These are phyloP conservation scores for Apocheima hispidaria DNA, from an alignment of 2,888 invertebrate species.

Conservation along the genomic window DNA sequence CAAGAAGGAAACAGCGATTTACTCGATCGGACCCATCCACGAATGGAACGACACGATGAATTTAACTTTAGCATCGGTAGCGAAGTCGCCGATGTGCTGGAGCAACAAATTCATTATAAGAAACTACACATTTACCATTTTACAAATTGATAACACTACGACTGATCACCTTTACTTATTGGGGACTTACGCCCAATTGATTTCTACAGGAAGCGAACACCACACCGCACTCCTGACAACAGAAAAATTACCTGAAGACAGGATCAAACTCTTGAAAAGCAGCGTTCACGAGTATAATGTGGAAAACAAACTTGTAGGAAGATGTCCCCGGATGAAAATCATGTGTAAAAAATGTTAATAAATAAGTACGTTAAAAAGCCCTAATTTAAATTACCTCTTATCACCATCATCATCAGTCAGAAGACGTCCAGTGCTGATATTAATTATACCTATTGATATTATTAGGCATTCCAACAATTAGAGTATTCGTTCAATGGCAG, in stretches of 20 bases:
- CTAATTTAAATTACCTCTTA: no score
- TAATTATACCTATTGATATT: no score
- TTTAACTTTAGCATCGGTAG: neutral
- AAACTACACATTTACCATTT: neutral
- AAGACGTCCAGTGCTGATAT: no score
- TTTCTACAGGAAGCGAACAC: neutral
- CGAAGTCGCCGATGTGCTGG: slow-evolving; percentile 3
- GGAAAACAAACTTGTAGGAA: neutral
- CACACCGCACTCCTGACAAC: slow-evolving; percentile 2
- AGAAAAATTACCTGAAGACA: neutral
- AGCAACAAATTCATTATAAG: neutral
- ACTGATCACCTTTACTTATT: neutral
- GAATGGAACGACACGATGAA: neutral
- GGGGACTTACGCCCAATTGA: neutral
- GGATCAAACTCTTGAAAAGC: neutral
- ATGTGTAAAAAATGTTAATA: neutral
- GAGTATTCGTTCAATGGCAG: no score
- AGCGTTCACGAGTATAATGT: neutral
- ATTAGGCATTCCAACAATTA: no score
- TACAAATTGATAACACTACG: neutral
- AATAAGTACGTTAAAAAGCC: no score
- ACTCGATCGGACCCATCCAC: neutral
- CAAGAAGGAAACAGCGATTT: neutral
- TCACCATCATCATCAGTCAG: no score
- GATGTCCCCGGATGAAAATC: neutral